phyloP scores from a whole-genome alignment of 1,140 invertebrate genomes.

The Drosophila ohnishii region DNA sequence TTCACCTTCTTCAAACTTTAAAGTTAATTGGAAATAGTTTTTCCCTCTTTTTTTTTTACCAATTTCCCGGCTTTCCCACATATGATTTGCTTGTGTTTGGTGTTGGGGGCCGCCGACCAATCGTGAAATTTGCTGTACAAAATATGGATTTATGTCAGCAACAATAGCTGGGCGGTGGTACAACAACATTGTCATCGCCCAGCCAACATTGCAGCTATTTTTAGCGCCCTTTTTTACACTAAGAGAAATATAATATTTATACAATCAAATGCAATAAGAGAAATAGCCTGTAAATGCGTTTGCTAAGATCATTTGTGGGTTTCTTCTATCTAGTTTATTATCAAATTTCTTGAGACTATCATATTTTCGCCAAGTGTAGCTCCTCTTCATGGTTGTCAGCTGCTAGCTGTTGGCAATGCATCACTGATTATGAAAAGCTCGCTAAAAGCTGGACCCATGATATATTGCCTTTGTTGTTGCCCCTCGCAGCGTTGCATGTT shows the following conservation, averaged over 20 bases:
- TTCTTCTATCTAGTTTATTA: neutral
- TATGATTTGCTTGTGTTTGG: constrained; percentile 24
- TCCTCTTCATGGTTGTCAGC: constrained; percentile 48
- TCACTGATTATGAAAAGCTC: constrained; percentile 81
- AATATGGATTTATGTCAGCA: constrained; percentile 79
- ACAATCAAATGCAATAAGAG: too few species aligned
- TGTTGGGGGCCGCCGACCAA: constrained; percentile 49
- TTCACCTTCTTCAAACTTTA: constrained; percentile 55
- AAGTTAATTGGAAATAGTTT: constrained; percentile 76
- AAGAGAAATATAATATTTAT: neutral
- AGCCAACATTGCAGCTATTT: constrained; percentile 56
- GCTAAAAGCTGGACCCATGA: constrained; percentile 79
- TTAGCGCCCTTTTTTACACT: constrained; percentile 39
- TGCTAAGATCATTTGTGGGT: too few species aligned
- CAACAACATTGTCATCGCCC: constrained; percentile 45
- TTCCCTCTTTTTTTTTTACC: constrained; percentile 61
- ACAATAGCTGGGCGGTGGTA: constrained; percentile 18
- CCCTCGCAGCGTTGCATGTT: constrained; percentile 22
- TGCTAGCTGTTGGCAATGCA: constrained; percentile 75
- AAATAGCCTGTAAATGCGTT: too few species aligned
- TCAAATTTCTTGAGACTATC: neutral
- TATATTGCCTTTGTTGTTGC: constrained; percentile 72
- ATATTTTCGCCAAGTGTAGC: constrained; percentile 3
- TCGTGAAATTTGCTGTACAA: constrained; percentile 74
- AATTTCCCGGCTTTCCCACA: constrained; percentile 63